A percentile compares a stretch with the other conserved stretches of the same genome.
Evolutionary conservation across 2,888 invertebrate species (phyloP).

Genomic region (Platerodrilus igneus): DNA sequence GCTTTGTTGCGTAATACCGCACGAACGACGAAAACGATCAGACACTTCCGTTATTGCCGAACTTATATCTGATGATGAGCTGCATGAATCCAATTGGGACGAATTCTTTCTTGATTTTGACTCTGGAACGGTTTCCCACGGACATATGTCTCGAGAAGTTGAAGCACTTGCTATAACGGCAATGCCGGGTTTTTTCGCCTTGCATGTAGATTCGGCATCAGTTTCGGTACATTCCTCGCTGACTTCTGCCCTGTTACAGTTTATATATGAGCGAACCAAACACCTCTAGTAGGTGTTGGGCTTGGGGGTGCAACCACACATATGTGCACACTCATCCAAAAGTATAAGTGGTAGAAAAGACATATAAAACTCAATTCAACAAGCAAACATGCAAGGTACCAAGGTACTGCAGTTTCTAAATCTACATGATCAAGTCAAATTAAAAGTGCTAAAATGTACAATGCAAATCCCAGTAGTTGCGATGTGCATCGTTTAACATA

Average conservation of each 20-base stretch:
- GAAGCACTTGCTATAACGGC: conserved; percentile 45
- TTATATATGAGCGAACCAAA: conserved; percentile 22
- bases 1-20: conserved; percentile 61
- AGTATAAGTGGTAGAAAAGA: conserved; percentile 22
- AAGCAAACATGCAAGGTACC: too few species aligned
- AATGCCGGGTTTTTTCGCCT: conserved; percentile 46
- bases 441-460: too few species aligned
- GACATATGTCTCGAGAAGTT: conserved; percentile 56
- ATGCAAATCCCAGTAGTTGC: too few species aligned
- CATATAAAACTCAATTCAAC: too few species aligned
- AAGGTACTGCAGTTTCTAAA: too few species aligned
- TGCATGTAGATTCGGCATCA: conserved; percentile 29
- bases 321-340: conserved; percentile 24
- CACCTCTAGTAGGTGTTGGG: conserved; percentile 9
- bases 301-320: conserved; percentile 16
- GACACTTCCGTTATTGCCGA: conserved; percentile 52
- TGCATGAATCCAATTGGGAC: conserved; percentile 62
- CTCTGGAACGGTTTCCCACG: conserved; percentile 49
- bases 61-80: conserved; percentile 73
- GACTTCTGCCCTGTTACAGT: conserved; percentile 28
- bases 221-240: conserved; percentile 23
- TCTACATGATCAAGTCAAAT: too few species aligned
- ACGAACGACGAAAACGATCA: conserved; percentile 59
- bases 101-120: conserved; percentile 60
- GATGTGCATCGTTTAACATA: too few species aligned